Conservation (phyloP, 2,113 vertebrate species). For the Callospermophilus lateralis region DNA sequence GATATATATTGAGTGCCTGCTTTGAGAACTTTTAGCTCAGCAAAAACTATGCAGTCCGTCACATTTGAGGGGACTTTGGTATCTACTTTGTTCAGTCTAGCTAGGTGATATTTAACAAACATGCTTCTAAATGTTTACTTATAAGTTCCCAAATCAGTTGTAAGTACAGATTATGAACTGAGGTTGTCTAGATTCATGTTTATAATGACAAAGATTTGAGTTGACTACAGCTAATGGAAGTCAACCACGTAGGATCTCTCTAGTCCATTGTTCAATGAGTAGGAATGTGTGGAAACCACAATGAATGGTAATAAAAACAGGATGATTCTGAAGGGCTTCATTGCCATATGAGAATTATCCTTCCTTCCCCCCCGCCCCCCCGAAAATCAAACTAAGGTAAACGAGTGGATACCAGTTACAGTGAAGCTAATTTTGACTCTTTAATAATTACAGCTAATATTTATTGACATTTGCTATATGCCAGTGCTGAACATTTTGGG, state of each 20-base stretch:
- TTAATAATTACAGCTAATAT: background rate
- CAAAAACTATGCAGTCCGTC: background rate
- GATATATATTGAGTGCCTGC: background rate
- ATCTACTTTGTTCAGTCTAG: background rate
- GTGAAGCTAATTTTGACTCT: constrained; percentile 9
- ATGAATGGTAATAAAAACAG: background rate
- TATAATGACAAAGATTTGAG: constrained; percentile 9
- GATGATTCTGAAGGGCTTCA: background rate
- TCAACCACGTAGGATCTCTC: background rate
- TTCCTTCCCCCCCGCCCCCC: background rate
- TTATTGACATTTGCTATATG: constrained; percentile 12
- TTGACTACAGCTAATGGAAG: background rate
- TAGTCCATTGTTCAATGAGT: background rate
- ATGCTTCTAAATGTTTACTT: constrained; percentile 5
- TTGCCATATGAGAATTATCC: background rate
- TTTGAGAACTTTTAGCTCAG: background rate
- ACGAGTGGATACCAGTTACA: background rate
- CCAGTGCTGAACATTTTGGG: background rate
- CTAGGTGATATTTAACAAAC: constrained; percentile 26
- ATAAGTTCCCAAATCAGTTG: background rate
- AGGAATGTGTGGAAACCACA: background rate
- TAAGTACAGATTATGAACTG: background rate
- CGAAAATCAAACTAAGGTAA: constrained; percentile 31
- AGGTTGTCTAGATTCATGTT: background rate
- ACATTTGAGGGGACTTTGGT: background rate